Evolutionary conservation across 2,797 vertebrate species (phyloP).

Genomic region (Staurois parvus): DNA sequence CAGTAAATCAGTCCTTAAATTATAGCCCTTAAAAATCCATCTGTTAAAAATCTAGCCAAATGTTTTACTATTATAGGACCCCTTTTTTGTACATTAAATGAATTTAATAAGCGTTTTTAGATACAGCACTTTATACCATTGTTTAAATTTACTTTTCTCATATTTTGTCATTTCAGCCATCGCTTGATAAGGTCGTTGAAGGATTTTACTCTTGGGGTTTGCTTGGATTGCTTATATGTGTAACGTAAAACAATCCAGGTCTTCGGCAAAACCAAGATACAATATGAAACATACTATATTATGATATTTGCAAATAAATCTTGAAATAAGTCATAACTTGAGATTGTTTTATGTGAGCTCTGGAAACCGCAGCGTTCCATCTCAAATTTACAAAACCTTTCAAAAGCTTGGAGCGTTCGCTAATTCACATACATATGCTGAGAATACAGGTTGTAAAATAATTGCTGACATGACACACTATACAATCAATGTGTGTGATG

Average conservation of each 20-base stretch:
- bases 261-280: constrained; percentile 2
- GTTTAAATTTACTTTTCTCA: not conserved
- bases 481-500: no score
- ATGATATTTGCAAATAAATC: constrained; percentile 39
- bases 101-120: not conserved
- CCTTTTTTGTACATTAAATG: not conserved
- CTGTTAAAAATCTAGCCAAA: not conserved
- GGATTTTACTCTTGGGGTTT: constrained; percentile 26
- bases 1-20: not conserved
- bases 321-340: constrained; percentile 48
- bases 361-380: constrained; percentile 9
- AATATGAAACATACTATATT: constrained; percentile 42
- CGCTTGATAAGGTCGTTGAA: constrained; percentile 15
- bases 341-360: constrained; percentile 45
- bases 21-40: not conserved
- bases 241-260: constrained; percentile 32
- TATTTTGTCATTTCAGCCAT: constrained; percentile 8
- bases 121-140: not conserved
- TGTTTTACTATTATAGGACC: not conserved
- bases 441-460: not conserved
- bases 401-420: not conserved
- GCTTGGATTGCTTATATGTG: not conserved
- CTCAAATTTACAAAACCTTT: constrained; percentile 24
- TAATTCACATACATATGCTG: not conserved
- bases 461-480: not conserved